Evolutionary conservation across 2,888 invertebrate genomes (phyloP).

Genomic region (Lasioglossum lativentre): DNA sequence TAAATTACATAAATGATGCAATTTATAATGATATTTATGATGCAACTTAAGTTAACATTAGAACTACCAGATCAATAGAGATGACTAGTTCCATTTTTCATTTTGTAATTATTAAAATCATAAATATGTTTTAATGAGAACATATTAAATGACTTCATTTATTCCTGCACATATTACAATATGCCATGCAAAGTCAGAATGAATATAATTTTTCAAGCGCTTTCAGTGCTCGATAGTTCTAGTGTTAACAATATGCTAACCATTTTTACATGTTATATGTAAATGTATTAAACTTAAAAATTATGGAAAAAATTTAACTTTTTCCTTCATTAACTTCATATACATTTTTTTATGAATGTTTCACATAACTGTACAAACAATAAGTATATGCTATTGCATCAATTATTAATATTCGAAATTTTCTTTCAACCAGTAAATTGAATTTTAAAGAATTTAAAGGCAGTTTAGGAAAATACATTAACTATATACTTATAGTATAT

Average conservation of each 20-base stretch:
- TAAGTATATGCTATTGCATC: background rate
- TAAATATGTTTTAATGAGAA: background rate
- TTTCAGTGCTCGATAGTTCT: background rate
- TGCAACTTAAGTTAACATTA: background rate
- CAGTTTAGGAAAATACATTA: constrained; percentile 13
- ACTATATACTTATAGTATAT: background rate
- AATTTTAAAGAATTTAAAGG: background rate
- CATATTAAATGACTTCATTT: background rate
- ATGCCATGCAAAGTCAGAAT: background rate
- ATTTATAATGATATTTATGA: background rate
- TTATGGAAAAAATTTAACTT: background rate
- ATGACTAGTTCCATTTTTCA: background rate
- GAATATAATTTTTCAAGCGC: background rate
- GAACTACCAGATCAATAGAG: background rate
- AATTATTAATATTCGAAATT: background rate
- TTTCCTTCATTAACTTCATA: background rate
- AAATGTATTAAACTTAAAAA: constrained; percentile 20
- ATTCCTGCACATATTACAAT: background rate
- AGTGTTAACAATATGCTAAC: constrained; percentile 5
- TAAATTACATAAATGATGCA: constrained; percentile 2
- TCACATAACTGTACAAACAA: background rate
- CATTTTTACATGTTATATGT: constrained; percentile 16
- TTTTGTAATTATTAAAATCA: background rate
- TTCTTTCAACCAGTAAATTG: background rate
- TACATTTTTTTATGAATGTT: background rate